Evolutionary conservation across 1,140 invertebrate genomes (phyloP).

Genomic region (Monochamus saltuarius): DNA sequence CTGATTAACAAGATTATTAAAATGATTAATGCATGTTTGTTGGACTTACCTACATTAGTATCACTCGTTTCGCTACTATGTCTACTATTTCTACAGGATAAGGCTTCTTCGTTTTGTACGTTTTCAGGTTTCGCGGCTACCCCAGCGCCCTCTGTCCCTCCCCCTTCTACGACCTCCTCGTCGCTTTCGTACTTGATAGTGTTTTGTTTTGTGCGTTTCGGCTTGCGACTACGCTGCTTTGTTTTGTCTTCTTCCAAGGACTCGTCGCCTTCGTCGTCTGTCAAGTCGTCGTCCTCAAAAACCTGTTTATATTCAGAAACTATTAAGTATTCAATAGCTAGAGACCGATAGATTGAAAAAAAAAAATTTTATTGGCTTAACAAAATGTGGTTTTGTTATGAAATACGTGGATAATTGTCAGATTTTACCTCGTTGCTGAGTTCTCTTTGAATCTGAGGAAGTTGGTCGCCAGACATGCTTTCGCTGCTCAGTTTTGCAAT

Average conservation of each 20-base stretch:
- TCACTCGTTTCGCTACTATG: conserved; percentile 5
- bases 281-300: conserved; percentile 59
- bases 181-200: conserved; percentile 54
- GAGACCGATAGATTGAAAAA: background rate
- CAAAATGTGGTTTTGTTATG: no score
- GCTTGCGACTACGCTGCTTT: conserved; percentile 42
- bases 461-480: conserved; percentile 52
- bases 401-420: no score
- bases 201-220: conserved; percentile 53
- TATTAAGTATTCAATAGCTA: background rate
- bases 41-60: conserved; percentile 13
- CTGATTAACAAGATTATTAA: no score
- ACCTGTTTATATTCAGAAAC: conserved; percentile 46
- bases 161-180: conserved; percentile 51
- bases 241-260: conserved; percentile 55
- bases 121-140: background rate
- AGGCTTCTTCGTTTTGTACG: conserved; percentile 19
- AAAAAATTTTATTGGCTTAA: background rate
- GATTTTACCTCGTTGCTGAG: conserved; percentile 52
- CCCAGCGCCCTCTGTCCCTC: conserved; percentile 19
- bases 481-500: conserved; percentile 64
- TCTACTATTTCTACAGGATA: background rate
- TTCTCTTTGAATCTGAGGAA: conserved; percentile 43
- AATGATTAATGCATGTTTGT: no score
- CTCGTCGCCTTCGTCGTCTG: conserved; percentile 56